phyloP scores from a whole-genome alignment of 2,113 vertebrate genomes.

The Chitala chitala region DNA sequence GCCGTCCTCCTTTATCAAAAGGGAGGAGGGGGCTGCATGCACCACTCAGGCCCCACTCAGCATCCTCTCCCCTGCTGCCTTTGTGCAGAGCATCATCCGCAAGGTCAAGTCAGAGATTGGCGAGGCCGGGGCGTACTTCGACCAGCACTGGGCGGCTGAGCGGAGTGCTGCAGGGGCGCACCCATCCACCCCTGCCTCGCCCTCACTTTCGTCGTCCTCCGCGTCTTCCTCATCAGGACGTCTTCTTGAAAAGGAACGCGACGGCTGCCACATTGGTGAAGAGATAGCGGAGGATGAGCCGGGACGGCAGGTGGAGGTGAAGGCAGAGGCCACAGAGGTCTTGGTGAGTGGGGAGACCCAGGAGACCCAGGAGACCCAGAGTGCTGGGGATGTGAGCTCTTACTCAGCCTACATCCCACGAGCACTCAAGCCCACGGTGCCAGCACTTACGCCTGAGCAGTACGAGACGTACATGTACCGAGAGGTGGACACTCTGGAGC shows the following conservation, averaged over 20 bases:
- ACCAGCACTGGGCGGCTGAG: constrained; percentile 92
- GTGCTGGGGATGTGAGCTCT: constrained; percentile 65
- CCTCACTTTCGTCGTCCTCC: constrained; percentile 76
- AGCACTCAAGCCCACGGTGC: constrained; percentile 86
- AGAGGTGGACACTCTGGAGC: constrained; percentile 92
- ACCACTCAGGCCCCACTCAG: constrained; percentile 73
- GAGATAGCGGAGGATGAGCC: constrained; percentile 71
- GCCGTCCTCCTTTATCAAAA: constrained; percentile 72
- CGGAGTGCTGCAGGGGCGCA: constrained; percentile 45
- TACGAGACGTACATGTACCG: constrained; percentile 98
- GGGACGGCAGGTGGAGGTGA: constrained; percentile 67
- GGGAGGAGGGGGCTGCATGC: constrained; percentile 73
- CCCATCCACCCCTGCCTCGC: constrained; percentile 72
- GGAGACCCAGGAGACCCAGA: constrained; percentile 51
- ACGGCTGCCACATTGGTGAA: constrained; percentile 67
- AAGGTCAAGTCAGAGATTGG: constrained; percentile 96
- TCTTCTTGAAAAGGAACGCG: constrained; percentile 59
- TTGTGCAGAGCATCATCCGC: constrained; percentile 94
- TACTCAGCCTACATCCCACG: constrained; percentile 84
- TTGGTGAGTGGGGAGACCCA: constrained; percentile 50
- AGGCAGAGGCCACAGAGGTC: constrained; percentile 66
- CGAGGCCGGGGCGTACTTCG: constrained; percentile 82
- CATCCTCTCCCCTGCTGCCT: constrained; percentile 84
- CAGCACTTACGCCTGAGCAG: constrained; percentile 89
- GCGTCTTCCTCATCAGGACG: constrained; percentile 84